A percentile compares a stretch with the other conserved stretches of the same genome.
Evolutionary conservation across 2,888 invertebrate species (phyloP).

Genomic region (Tetranychus piercei): DNA sequence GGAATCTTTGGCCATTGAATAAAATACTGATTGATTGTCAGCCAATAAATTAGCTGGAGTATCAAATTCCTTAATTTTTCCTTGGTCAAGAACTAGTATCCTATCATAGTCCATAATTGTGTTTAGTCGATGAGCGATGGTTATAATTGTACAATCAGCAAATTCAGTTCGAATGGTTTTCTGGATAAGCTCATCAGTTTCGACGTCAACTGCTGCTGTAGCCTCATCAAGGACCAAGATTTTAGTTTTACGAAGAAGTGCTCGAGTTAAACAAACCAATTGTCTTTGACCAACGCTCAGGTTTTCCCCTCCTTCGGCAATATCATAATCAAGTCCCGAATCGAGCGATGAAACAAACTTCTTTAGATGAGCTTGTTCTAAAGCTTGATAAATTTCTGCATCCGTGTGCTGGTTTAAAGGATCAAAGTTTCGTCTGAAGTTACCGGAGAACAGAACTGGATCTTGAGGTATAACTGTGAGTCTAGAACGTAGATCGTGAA

Average conservation of each 20-base stretch:
- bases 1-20: slow-evolving; percentile 27
- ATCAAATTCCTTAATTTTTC: slow-evolving; percentile 25
- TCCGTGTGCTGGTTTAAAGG: slow-evolving; percentile 65
- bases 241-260: slow-evolving; percentile 60
- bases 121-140: slow-evolving; percentile 40
- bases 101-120: slow-evolving; percentile 34
- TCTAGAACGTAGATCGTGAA: slow-evolving; percentile 36
- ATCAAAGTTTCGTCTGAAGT: slow-evolving; percentile 62
- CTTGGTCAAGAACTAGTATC: slow-evolving; percentile 45
- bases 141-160: slow-evolving; percentile 32
- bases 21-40: slow-evolving; percentile 24
- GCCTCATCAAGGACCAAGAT: slow-evolving; percentile 39
- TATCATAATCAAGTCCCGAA: slow-evolving; percentile 49
- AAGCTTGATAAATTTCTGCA: slow-evolving; percentile 55
- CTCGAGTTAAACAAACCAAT: slow-evolving; percentile 68
- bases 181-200: slow-evolving; percentile 35
- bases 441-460: slow-evolving; percentile 63
- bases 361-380: slow-evolving; percentile 63
- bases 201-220: slow-evolving; percentile 32
- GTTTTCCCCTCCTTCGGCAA: slow-evolving; percentile 55
- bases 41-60: slow-evolving; percentile 24
- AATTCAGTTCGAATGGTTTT: slow-evolving; percentile 33
- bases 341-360: slow-evolving; percentile 45
- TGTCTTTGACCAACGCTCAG: slow-evolving; percentile 80
- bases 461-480: slow-evolving; percentile 40